These are phyloP conservation scores for Melanotaenia nigrans DNA, from an alignment of 2,797 vertebrate species.

Conservation along the genomic window DNA sequence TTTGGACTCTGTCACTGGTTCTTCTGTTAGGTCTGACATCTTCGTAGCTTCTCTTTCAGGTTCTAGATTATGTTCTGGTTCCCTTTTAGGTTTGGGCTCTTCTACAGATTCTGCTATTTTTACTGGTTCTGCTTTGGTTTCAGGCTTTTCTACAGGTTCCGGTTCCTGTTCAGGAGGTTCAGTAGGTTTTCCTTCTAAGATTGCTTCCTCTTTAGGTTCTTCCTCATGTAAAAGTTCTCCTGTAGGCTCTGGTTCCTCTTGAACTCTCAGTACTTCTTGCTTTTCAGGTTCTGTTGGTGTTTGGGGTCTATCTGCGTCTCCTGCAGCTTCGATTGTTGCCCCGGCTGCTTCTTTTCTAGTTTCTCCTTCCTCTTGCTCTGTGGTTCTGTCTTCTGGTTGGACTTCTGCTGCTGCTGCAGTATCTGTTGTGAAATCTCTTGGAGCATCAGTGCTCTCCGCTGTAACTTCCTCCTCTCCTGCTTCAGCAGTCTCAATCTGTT, in stretches of 20 bases:
- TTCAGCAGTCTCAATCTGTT: background rate
- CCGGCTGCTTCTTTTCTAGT: background rate
- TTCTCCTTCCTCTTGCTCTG: background rate
- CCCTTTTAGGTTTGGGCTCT: background rate
- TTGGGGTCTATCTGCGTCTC: slow-evolving; percentile 3
- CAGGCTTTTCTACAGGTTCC: background rate
- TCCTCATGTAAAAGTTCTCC: background rate
- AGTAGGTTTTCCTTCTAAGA: background rate
- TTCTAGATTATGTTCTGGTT: background rate
- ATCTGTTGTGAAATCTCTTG: background rate
- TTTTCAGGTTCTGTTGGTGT: background rate
- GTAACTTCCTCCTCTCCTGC: background rate
- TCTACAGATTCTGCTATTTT: background rate
- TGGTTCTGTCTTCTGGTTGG: slow-evolving; percentile 1
- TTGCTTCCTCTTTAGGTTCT: slow-evolving; percentile 1
- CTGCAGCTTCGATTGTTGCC: background rate
- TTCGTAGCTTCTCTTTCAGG: background rate
- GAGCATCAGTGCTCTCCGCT: background rate
- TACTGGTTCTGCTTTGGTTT: background rate
- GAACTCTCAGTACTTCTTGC: background rate
- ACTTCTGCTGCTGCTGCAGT: slow-evolving; percentile 2
- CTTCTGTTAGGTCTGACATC: background rate
- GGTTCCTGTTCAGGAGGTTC: background rate
- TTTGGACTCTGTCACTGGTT: background rate
- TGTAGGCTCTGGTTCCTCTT: background rate